phyloP scores from a whole-genome alignment of 2,888 invertebrate genomes.

The Bellardia pandia region DNA sequence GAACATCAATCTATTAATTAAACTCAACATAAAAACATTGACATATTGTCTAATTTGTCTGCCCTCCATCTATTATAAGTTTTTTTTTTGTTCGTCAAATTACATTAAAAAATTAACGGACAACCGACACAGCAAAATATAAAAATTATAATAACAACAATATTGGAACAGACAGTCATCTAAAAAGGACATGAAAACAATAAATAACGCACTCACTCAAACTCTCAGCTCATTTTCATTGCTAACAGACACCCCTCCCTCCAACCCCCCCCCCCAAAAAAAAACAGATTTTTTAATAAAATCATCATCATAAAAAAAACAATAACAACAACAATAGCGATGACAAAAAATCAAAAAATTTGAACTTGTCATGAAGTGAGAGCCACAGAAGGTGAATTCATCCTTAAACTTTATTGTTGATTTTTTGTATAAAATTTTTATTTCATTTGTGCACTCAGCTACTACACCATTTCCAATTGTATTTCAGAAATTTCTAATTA shows the following conservation, averaged over 20 bases:
- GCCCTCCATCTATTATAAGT: slow-evolving; percentile 16
- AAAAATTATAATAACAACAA: slow-evolving; percentile 55
- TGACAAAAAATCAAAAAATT: slow-evolving; percentile 16
- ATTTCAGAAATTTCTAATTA: no score
- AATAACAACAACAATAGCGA: slow-evolving; percentile 13
- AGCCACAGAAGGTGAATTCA: slow-evolving; percentile 19
- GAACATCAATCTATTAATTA: slow-evolving; percentile 64
- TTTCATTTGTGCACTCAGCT: not conserved
- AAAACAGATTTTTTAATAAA: slow-evolving; percentile 61
- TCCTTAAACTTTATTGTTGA: slow-evolving; percentile 47
- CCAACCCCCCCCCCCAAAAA: no score
- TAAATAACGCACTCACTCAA: slow-evolving; percentile 57
- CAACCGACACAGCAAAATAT: slow-evolving; percentile 14
- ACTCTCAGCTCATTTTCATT: not conserved
- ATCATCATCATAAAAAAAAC: slow-evolving; percentile 35
- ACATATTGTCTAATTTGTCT: slow-evolving; percentile 69
- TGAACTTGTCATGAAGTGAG: not conserved
- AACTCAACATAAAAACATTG: slow-evolving; percentile 56
- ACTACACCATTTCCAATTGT: not conserved
- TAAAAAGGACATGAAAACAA: slow-evolving; percentile 49
- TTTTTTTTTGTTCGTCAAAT: slow-evolving; percentile 10
- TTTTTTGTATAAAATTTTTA: slow-evolving; percentile 29
- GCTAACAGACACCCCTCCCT: not conserved
- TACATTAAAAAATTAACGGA: slow-evolving; percentile 60
- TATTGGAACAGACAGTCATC: slow-evolving; percentile 11